phyloP scores from a whole-genome alignment of 2,888 invertebrate species.

The Rhogogaster chlorosoma region DNA sequence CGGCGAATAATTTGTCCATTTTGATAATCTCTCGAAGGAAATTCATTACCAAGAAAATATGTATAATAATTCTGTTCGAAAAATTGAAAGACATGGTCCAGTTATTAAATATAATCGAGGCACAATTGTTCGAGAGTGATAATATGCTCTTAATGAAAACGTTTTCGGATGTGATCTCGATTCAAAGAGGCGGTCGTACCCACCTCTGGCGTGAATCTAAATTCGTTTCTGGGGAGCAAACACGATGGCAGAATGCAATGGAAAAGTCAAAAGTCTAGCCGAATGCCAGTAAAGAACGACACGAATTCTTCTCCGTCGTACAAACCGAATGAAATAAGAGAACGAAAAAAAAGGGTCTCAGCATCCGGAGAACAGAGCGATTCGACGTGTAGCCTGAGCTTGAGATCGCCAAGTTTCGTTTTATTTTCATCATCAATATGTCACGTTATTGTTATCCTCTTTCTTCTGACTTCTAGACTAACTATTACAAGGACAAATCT shows the following conservation, averaged over 20 bases:
- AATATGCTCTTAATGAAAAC: neutral
- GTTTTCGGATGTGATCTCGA: neutral
- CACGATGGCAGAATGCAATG: slow-evolving; percentile 50
- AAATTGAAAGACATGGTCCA: no score
- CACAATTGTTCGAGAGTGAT: neutral
- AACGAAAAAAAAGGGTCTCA: neutral
- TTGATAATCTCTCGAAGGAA: neutral
- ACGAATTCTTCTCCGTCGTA: slow-evolving; percentile 49
- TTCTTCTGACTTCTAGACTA: slow-evolving; percentile 1
- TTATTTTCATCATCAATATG: slow-evolving; percentile 36
- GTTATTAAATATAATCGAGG: neutral
- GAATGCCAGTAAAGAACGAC: slow-evolving; percentile 46
- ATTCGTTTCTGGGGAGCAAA: slow-evolving; percentile 44
- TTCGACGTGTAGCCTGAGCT: neutral
- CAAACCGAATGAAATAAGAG: slow-evolving; percentile 9
- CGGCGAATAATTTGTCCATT: neutral
- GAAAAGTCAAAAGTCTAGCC: slow-evolving; percentile 48
- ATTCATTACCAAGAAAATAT: neutral
- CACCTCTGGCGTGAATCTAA: slow-evolving; percentile 40
- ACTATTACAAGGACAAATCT: slow-evolving; percentile 22
- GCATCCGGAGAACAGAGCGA: slow-evolving; percentile 10
- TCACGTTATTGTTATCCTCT: slow-evolving; percentile 1
- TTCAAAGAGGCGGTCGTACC: neutral
- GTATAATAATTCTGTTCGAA: neutral
- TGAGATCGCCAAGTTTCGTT: neutral